These are phyloP conservation scores for Styela plicata DNA, from an alignment of 23 tunicate genomes.

Conservation along the genomic window DNA sequence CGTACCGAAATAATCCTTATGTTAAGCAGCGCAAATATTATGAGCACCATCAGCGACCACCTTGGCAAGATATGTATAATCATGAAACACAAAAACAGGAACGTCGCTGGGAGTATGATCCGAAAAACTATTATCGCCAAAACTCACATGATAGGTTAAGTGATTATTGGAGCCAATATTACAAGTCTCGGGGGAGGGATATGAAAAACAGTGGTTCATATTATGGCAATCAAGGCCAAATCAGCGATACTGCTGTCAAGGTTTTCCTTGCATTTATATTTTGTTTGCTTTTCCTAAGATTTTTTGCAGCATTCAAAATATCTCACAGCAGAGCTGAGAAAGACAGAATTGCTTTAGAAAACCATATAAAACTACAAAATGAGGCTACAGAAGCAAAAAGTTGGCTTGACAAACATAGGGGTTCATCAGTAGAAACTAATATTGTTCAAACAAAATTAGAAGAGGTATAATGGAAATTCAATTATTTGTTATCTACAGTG, in stretches of 20 bases:
- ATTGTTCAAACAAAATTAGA: background rate
- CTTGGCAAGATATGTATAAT: background rate
- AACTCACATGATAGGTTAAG: background rate
- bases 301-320: background rate
- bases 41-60: background rate
- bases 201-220: background rate
- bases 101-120: background rate
- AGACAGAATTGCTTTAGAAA: too few relatives aligned
- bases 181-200: background rate
- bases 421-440: too few relatives aligned
- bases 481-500: too few relatives aligned
- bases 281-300: background rate
- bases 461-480: background rate
- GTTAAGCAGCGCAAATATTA: background rate
- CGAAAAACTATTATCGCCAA: background rate
- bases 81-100: background rate
- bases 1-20: slow-evolving; percentile 24
- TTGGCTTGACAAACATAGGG: too few relatives aligned
- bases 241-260: background rate
- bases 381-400: too few relatives aligned
- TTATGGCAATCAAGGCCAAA: background rate
- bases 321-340: background rate
- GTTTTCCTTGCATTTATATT: background rate
- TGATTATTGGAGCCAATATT: slow-evolving; percentile 21
- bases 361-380: too few relatives aligned